Evolutionary conservation across 2,888 invertebrate species (phyloP), one percentile per base, ranked within the genome.

Genomic region (Drosophila vallismaia): DNA sequence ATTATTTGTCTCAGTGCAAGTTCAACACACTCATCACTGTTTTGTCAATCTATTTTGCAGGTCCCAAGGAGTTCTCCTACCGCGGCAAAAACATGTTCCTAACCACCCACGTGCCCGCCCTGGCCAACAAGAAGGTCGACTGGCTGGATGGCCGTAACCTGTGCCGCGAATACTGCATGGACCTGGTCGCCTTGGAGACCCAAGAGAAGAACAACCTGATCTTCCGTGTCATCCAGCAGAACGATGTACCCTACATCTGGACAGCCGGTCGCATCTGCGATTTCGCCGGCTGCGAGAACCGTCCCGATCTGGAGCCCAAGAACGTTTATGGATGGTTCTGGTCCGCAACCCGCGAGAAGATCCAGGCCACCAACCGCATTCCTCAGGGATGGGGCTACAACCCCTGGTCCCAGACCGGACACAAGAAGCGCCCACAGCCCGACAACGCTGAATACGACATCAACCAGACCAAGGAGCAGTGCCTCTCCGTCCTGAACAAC

Each of bases 161-260:
- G 88, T 97, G 97, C 93, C 94, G 97, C 77, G 96, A 97, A 91
- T 97, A 97, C 92, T 97, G 97, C 92, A 97, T 97, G 97, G 97
- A 97, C 92, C 94, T 97, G 82, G 95, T 97, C 50, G 96, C 97
- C 19, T 93, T 97, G 91, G 97, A 97, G 92, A 95, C 96, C 9
- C 96, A 97, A 92, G 96, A 97, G 91, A 96, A 97, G 91, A 97
- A 97, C 90, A 97, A 97, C 92, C 94, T 97, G 88, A 94, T 97
- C 92, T 97, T 96, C 94, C 95, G 95, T 92, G 94, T 97, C 45
- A 96, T 97, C 78, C 96, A 96, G 92, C 95, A 96, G 92, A 96
- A 96, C 81, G 96, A 97, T 91, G 95, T 97, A 49, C 97, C 97
- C 3, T 97, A 97, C 93, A 97, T 97, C 89, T 97, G 97, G 97